Evolutionary conservation across 2,888 invertebrate genomes (phyloP), one percentile per base, ranked within the genome.

Genomic region (Ptychoptera contaminata): DNA sequence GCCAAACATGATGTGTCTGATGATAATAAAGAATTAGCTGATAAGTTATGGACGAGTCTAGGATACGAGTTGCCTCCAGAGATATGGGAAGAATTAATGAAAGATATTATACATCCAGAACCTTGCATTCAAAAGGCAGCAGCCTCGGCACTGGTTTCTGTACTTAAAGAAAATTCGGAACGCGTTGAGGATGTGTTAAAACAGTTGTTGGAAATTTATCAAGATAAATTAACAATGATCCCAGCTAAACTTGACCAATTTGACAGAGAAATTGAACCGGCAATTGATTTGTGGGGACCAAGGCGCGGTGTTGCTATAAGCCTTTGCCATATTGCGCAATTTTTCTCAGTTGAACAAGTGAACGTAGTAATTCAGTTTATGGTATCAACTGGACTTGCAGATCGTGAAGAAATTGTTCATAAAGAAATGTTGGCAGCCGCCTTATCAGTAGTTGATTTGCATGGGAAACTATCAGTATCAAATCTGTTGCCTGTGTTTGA

Each of bases 391-490:
- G 90, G 86, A 1, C 72, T 98, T 37, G 82, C 82, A 2, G 98
- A 98, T 70, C 72, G 93, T 16, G 76, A 81, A 59, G 77, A 79
- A 52, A 70, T 72, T 35, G 91, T 92, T 15, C 76, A 92, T 44
- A 82, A 80, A 23, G 81, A 87, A 62, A 96, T 98, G 94, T 71
- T 94, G 46, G 80, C 81, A 50, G 92, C 96, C 11, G 94, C 96
- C n/a, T 75, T 93, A 52, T 82, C 82, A 41, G 78, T 88, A 48
- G 88, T 97, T 2, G 86, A 93, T 59, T 69, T 84, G 44, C 94
- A 97, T 65, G 97, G 97, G 30, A 92, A 91, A 71, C 77, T 77
- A 47, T 78, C 79, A 1, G 73, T 81, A 11, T 72, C 76, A 54
- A 81, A 78, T 47, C 72, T 94, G 52, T 68, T 96, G 51, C 90